phyloP scores from a whole-genome alignment of 1,140 invertebrate genomes.

The Thrips palmi region DNA sequence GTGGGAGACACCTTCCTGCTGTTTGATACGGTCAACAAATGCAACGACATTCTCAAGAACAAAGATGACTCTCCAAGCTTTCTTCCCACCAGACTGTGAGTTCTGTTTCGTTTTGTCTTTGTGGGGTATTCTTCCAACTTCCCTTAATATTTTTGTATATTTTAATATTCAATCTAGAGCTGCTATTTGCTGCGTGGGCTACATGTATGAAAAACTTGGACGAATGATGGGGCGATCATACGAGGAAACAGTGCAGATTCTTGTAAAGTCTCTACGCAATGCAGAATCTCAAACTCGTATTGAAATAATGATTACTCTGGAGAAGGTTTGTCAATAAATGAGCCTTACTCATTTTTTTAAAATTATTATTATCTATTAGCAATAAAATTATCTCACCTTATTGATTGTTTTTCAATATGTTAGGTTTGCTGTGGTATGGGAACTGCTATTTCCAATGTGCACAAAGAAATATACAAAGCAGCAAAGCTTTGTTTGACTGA shows the following conservation, averaged over 20 bases:
- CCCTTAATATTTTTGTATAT: constrained; percentile 8
- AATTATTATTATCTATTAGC: constrained; percentile 8
- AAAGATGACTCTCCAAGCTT: constrained; percentile 95
- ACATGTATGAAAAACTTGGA: constrained; percentile 94
- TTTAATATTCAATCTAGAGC: constrained; percentile 46
- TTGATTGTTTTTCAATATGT: constrained; percentile 9
- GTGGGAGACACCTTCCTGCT: constrained; percentile 94
- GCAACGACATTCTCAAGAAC: constrained; percentile 92
- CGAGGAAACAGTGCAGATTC: constrained; percentile 88
- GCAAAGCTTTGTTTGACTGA: constrained; percentile 70
- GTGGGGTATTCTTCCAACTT: background rate
- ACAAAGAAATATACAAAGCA: constrained; percentile 86
- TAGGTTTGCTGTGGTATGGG: constrained; percentile 72
- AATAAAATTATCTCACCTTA: constrained; percentile 7
- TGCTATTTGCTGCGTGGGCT: constrained; percentile 88
- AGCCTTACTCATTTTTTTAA: constrained; percentile 5
- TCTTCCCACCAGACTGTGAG: constrained; percentile 84
- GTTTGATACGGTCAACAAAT: constrained; percentile 95
- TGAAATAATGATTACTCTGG: constrained; percentile 91
- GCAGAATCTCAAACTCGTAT: constrained; percentile 90
- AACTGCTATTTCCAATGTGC: constrained; percentile 62
- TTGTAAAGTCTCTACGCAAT: constrained; percentile 80
- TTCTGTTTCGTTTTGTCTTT: constrained; percentile 17
- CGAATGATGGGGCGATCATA: constrained; percentile 97
- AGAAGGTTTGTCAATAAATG: constrained; percentile 57